These are phyloP conservation scores for Calephelis nemesis DNA, from an alignment of 1,140 invertebrate genomes.

Conservation along the genomic window DNA sequence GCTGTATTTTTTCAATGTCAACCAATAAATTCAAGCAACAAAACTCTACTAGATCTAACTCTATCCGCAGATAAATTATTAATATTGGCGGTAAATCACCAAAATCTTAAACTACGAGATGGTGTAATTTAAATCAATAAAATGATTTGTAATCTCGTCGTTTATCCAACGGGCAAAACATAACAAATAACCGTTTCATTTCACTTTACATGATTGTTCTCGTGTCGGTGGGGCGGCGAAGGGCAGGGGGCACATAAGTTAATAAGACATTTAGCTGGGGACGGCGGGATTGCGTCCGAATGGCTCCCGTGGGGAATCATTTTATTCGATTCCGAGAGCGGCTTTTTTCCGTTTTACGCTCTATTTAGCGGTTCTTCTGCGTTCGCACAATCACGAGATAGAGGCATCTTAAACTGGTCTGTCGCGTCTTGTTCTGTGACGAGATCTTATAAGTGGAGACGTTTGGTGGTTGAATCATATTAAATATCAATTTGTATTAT, in stretches of 20 bases:
- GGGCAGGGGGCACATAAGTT: slow-evolving; percentile 65
- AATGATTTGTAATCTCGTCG: slow-evolving; percentile 51
- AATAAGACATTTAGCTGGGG: slow-evolving; percentile 78
- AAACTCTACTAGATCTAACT: too few species aligned
- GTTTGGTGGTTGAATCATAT: slow-evolving; percentile 35
- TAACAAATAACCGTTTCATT: slow-evolving; percentile 79
- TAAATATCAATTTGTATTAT: neutral
- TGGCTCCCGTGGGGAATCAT: slow-evolving; percentile 80
- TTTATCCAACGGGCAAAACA: slow-evolving; percentile 52
- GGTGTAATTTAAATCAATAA: slow-evolving; percentile 49
- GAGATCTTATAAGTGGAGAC: slow-evolving; percentile 48
- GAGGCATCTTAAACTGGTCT: slow-evolving; percentile 37
- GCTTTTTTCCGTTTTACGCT: slow-evolving; percentile 75
- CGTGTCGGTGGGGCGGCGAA: slow-evolving; percentile 52
- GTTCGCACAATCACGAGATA: slow-evolving; percentile 55
- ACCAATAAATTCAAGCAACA: too few species aligned
- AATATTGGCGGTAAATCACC: too few species aligned
- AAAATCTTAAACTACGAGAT: neutral
- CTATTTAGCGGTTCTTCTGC: slow-evolving; percentile 66
- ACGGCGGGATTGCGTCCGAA: slow-evolving; percentile 77
- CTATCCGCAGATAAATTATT: too few species aligned
- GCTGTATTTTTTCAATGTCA: too few species aligned
- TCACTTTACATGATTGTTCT: slow-evolving; percentile 79
- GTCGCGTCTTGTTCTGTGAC: slow-evolving; percentile 47
- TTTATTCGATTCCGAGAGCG: slow-evolving; percentile 79